Evolutionary conservation across 2,888 invertebrate genomes (phyloP).

Genomic region (Craniophora ligustri): DNA sequence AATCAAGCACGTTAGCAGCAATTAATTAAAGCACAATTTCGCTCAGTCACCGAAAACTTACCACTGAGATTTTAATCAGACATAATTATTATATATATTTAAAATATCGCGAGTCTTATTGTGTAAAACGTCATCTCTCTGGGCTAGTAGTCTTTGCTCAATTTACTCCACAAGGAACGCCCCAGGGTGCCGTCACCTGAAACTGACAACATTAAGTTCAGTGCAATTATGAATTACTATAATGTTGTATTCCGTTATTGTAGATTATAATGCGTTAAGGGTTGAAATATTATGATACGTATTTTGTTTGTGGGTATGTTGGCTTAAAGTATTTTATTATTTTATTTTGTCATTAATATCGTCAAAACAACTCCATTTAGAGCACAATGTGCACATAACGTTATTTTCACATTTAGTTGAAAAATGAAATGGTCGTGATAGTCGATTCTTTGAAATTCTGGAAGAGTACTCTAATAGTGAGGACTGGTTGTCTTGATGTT

Average conservation of each 20-base stretch:
- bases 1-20: no score
- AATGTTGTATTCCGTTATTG: constrained; percentile 26
- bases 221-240: constrained; percentile 39
- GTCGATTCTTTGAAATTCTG: no score
- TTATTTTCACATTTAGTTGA: background rate
- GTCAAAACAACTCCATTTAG: no score
- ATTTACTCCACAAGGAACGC: constrained; percentile 60
- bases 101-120: constrained; percentile 53
- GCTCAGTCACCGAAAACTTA: no score
- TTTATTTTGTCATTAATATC: no score
- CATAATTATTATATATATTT: background rate
- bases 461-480: no score
- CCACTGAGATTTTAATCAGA: no score
- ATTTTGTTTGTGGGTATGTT: background rate
- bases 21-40: no score
- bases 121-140: constrained; percentile 68
- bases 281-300: background rate
- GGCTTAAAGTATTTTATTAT: no score
- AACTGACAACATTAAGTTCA: constrained; percentile 58
- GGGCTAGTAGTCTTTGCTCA: constrained; percentile 57
- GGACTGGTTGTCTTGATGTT: no score
- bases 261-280: constrained; percentile 6
- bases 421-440: no score
- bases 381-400: no score
- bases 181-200: constrained; percentile 49